phyloP scores from a whole-genome alignment of 2,888 invertebrate species.

The Himalopsyche japonica region DNA sequence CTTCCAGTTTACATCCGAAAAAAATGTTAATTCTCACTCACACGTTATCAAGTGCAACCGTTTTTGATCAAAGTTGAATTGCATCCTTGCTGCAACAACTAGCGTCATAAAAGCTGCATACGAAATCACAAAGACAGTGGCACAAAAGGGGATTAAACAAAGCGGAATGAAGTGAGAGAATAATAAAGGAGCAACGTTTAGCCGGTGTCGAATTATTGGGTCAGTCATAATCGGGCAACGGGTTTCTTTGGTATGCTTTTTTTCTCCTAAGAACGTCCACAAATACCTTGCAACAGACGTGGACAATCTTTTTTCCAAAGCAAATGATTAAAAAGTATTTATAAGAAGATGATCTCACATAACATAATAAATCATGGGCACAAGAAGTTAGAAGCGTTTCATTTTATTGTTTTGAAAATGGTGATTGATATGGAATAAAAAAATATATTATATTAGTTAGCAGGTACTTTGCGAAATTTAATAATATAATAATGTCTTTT shows the following conservation, averaged over 20 bases:
- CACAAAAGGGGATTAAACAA: conserved; percentile 25
- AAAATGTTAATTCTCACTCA: not conserved
- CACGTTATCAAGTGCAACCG: not conserved
- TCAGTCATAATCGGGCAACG: conserved; percentile 38
- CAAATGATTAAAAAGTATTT: too few relatives aligned
- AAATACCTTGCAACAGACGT: not conserved
- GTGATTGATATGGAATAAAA: too few relatives aligned
- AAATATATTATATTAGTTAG: too few relatives aligned
- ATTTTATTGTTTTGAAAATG: too few relatives aligned
- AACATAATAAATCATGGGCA: too few relatives aligned
- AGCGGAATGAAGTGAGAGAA: conserved; percentile 16
- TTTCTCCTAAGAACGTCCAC: not conserved
- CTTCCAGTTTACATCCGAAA: not conserved
- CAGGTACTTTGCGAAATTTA: too few relatives aligned
- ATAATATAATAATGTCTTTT: too few relatives aligned
- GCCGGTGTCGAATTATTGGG: conserved; percentile 39
- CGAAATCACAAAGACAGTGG: conserved; percentile 16
- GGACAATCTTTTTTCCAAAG: not conserved
- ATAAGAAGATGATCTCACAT: too few relatives aligned
- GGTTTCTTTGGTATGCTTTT: conserved; percentile 27
- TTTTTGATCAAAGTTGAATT: not conserved
- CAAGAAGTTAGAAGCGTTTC: too few relatives aligned
- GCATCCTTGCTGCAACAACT: not conserved
- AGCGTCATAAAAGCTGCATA: not conserved
- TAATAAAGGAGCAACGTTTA: conserved; percentile 18